A percentile compares a stretch with the other conserved stretches of the same genome.
Evolutionary conservation across 2,113 vertebrate species (phyloP).

Genomic region (Sinocyclocheilus rhinocerous): DNA sequence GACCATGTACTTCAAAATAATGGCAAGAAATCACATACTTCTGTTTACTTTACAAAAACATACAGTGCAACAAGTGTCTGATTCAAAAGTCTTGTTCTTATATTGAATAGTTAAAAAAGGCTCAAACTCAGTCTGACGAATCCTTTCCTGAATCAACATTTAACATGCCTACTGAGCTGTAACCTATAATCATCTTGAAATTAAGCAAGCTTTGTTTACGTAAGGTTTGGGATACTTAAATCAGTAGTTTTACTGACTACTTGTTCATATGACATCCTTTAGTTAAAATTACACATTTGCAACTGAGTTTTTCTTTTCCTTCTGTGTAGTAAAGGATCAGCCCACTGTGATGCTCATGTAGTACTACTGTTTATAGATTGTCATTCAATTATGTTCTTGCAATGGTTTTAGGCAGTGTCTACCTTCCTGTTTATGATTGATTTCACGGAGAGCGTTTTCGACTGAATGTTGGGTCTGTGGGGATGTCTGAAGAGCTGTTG

Average conservation of each 20-base stretch:
- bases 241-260: background rate
- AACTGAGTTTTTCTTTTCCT: background rate
- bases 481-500: slow-evolving; percentile 6
- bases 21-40: background rate
- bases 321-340: background rate
- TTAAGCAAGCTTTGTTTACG: background rate
- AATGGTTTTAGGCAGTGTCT: background rate
- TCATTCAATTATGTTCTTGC: slow-evolving; percentile 2
- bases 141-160: background rate
- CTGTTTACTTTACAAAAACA: background rate
- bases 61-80: background rate
- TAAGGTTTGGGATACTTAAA: background rate
- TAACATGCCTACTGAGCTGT: background rate
- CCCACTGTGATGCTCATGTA: background rate
- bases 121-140: background rate
- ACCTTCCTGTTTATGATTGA: slow-evolving; percentile 4
- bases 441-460: slow-evolving; percentile 6
- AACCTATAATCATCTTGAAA: background rate
- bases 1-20: background rate
- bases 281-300: background rate
- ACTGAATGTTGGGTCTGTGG: slow-evolving; percentile 7
- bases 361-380: slow-evolving; percentile 6
- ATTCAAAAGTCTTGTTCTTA: background rate
- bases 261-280: background rate
- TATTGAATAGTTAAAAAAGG: background rate